These are phyloP conservation scores for Trinorchestia longiramus DNA, from an alignment of 1,140 invertebrate genomes.

Conservation along the genomic window DNA sequence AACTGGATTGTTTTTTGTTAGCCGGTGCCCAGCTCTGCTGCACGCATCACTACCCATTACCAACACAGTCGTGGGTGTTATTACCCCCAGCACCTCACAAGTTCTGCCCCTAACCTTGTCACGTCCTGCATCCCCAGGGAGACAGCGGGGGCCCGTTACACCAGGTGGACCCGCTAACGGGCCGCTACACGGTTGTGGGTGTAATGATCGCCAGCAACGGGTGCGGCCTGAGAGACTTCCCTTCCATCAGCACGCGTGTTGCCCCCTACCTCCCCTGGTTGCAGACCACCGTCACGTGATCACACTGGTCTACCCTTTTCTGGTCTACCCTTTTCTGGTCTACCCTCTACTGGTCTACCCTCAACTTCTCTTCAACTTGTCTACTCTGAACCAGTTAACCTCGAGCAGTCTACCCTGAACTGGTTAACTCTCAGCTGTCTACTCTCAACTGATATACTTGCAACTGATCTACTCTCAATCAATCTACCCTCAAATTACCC, in stretches of 20 bases:
- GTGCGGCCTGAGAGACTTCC: neutral
- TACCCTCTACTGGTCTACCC: no score
- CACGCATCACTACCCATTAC: neutral
- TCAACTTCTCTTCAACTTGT: neutral
- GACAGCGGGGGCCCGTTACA: constrained; percentile 3
- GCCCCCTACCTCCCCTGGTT: constrained; percentile 15
- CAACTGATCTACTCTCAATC: neutral
- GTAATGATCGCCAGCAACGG: constrained; percentile 34
- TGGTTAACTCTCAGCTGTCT: neutral
- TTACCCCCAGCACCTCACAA: neutral
- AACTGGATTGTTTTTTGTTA: neutral
- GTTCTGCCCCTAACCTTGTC: neutral
- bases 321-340: no score
- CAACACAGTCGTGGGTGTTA: neutral
- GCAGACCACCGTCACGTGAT: neutral
- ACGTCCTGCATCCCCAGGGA: neutral
- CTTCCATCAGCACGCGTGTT: constrained; percentile 11
- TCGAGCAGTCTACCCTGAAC: neutral
- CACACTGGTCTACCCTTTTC: no score
- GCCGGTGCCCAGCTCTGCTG: no score
- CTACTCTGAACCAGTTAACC: neutral
- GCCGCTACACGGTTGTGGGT: neutral
- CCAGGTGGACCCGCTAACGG: constrained; percentile 27
- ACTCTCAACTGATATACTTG: neutral
- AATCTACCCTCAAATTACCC: neutral